phyloP scores from a whole-genome alignment of 2,113 vertebrate genomes.

The Ciconia stormi region DNA sequence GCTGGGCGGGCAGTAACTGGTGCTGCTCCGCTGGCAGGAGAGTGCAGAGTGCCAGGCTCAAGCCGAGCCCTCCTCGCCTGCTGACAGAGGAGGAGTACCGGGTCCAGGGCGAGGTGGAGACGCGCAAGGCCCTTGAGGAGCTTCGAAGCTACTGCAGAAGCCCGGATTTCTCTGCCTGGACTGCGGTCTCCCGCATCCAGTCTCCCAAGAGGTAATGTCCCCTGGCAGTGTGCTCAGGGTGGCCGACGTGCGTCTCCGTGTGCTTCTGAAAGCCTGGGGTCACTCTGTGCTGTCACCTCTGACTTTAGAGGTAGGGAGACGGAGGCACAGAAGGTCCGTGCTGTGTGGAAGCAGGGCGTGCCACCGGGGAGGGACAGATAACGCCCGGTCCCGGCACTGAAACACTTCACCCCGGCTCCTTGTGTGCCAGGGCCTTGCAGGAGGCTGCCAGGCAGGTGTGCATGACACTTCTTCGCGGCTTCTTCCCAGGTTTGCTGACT shows the following conservation, averaged over 20 bases:
- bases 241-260: accelerated
- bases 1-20: not conserved
- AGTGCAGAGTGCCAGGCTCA: constrained; percentile 60
- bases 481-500: constrained; percentile 89
- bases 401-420: accelerated
- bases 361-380: not conserved
- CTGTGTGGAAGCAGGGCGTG: not conserved
- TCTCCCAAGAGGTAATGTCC: constrained; percentile 87
- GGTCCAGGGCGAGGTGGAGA: constrained; percentile 87
- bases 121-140: constrained; percentile 83
- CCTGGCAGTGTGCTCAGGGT: accelerated
- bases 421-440: accelerated
- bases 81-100: constrained; percentile 92
- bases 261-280: not conserved
- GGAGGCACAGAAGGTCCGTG: accelerated
- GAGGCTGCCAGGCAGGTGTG: accelerated
- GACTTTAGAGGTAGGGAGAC: not conserved
- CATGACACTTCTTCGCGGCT: accelerated
- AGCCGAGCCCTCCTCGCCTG: constrained; percentile 80
- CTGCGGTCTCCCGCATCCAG: constrained; percentile 84
- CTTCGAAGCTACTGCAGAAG: constrained; percentile 86
- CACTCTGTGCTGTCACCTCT: not conserved
- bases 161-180: constrained; percentile 90
- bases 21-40: constrained; percentile 72
- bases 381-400: accelerated